Base-by-base conservation (phyloP, 2,113 vertebrate species). In the Phasianus colchicus region DNA sequence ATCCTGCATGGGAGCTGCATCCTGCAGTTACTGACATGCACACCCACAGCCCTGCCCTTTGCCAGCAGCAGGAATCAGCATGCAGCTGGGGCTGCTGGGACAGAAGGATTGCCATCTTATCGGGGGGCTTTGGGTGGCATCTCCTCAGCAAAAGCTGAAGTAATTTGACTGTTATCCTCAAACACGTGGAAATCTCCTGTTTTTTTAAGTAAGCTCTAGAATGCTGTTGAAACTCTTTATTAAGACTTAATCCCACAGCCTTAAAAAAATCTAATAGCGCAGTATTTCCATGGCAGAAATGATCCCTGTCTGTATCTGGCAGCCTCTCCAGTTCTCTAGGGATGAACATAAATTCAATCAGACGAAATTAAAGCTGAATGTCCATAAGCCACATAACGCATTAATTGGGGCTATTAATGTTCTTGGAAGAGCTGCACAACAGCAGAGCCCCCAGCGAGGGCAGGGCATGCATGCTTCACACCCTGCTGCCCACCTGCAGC, bases 341-440 rank as follows among this genome's bases (percentile, higher is more conserved):
- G 90, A 93, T 70, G 78, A 66, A 83, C 82, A 58, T 78, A 75
- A 66, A 48, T 79, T 90, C 83, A 55, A 22, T 70, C 52, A 60
- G 25, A 67, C 29, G 50, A 85, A 88, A 90, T 90, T 63, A 64
- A 95, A 83, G 18, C 38, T 55, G 80, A 84, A 83, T 85, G 63
- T 42, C 54, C 58, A 84, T 72, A 83, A 88, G 76, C 69, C 73
- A 43, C 7, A 2, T 29, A 58, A 73, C 79, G 70, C 88, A 90
- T 88, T 74, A 83, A 89, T 69, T 45, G 25, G 66, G 78, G 66
- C 10, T 48, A 79, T 91, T 85, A 71, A 82, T 88, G 60, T 61
- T 78, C 89, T 76, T 54, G 73, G 83, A 92, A 84, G 90, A 79
- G 9, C 10, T 45, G 22, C 7, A 11, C 76, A 82, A 90, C 7